These are phyloP conservation scores for Loripinus fragilis DNA, from an alignment of 2,888 invertebrate genomes.

Conservation along the genomic window DNA sequence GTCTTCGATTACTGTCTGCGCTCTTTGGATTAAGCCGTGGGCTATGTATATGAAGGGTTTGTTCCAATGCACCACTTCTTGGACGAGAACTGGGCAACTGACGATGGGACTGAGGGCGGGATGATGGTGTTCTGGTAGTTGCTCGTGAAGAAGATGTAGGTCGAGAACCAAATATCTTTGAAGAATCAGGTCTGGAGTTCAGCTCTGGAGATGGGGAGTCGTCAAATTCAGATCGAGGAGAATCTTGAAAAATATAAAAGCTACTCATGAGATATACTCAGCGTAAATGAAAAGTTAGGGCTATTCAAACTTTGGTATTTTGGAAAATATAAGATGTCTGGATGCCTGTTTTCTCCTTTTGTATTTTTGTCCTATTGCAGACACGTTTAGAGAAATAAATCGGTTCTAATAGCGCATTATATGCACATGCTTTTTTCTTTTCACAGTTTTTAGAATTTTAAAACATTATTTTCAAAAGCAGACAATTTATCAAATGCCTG, in stretches of 20 bases:
- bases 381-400: too few species aligned
- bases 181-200: constrained; percentile 42
- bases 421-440: too few species aligned
- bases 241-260: constrained; percentile 58
- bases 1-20: constrained; percentile 31
- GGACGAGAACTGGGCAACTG: constrained; percentile 53
- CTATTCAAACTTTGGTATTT: too few species aligned
- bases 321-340: too few species aligned
- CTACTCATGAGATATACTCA: too few species aligned
- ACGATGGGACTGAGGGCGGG: constrained; percentile 30
- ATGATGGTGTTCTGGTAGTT: constrained; percentile 3
- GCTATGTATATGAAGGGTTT: neutral
- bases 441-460: too few species aligned
- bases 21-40: constrained; percentile 20
- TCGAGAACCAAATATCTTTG: constrained; percentile 3
- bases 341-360: too few species aligned
- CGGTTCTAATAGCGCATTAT: too few species aligned
- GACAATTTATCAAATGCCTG: too few species aligned
- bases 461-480: too few species aligned
- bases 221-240: constrained; percentile 67
- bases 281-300: too few species aligned
- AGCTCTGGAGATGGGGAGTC: constrained; percentile 41
- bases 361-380: too few species aligned
- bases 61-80: constrained; percentile 43
- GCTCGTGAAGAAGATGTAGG: neutral